Percentiles rank a stretch among this genome's conserved stretches.
phyloP scores from a whole-genome alignment of 2,888 invertebrate species.

The Choristoneura rosaceana region DNA sequence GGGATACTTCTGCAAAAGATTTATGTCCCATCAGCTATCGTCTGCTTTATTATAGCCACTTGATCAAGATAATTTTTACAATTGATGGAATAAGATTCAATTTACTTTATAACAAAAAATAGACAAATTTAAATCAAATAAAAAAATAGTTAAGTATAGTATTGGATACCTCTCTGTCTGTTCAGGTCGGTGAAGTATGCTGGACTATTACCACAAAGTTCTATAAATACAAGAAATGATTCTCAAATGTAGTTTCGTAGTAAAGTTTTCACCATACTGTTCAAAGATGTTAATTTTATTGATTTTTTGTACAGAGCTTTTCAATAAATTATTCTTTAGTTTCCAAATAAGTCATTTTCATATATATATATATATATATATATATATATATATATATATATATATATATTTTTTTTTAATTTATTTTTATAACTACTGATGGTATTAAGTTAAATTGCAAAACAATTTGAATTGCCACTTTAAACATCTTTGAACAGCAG shows the following conservation, averaged over 20 bases:
- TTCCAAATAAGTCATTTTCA: background rate
- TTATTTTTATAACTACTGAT: too few species aligned
- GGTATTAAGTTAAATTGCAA: background rate
- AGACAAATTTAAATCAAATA: constrained; percentile 59
- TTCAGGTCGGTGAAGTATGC: constrained; percentile 86
- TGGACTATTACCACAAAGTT: constrained; percentile 87
- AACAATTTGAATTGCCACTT: constrained; percentile 18
- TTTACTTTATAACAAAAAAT: constrained; percentile 55
- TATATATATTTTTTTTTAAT: too few species aligned
- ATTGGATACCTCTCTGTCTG: constrained; percentile 85
- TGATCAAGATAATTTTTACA: constrained; percentile 38
- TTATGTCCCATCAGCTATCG: constrained; percentile 89
- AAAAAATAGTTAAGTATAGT: constrained; percentile 76
- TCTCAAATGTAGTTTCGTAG: constrained; percentile 83
- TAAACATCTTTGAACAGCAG: constrained; percentile 62
- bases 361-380: too few species aligned
- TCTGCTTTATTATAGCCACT: constrained; percentile 67
- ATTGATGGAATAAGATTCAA: constrained; percentile 47
- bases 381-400: too few species aligned
- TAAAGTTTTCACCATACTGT: constrained; percentile 61
- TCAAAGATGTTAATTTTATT: constrained; percentile 62
- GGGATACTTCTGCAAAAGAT: constrained; percentile 92
- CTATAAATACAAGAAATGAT: constrained; percentile 87
- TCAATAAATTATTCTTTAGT: background rate
- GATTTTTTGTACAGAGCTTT: background rate